Evolutionary conservation across 2,113 vertebrate genomes (phyloP).

Genomic region (Syngnathus scovelli): DNA sequence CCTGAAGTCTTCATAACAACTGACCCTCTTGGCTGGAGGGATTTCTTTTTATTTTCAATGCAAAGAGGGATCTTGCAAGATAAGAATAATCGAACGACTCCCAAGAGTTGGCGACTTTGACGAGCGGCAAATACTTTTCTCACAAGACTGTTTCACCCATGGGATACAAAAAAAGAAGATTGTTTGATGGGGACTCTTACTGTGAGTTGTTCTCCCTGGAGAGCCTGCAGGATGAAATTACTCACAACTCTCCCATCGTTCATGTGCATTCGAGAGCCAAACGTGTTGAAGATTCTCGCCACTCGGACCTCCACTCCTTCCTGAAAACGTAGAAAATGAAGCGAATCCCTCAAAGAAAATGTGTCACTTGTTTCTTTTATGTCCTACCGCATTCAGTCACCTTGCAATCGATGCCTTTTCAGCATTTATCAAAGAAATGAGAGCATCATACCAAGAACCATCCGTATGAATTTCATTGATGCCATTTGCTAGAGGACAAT

Average conservation of each 20-base stretch:
- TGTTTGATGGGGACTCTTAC: slow-evolving; percentile 63
- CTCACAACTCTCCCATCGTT: slow-evolving; percentile 98
- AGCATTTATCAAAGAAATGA: not conserved
- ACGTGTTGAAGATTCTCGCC: slow-evolving; percentile 97
- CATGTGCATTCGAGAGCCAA: slow-evolving; percentile 98
- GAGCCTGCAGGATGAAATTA: slow-evolving; percentile 97
- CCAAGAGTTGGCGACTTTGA: no score
- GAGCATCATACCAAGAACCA: not conserved
- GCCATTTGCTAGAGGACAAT: not conserved
- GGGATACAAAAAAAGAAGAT: not conserved
- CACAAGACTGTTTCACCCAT: not conserved
- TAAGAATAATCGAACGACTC: no score
- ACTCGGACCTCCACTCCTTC: slow-evolving; percentile 97
- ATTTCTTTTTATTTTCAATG: no score
- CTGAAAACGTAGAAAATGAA: slow-evolving; percentile 58
- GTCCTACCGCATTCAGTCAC: not conserved
- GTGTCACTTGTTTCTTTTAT: not conserved
- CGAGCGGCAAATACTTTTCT: no score
- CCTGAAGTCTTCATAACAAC: no score
- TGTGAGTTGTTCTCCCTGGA: slow-evolving; percentile 93
- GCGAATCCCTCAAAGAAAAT: no score
- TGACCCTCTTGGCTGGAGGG: no score
- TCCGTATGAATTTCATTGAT: not conserved
- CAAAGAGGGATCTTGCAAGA: no score
- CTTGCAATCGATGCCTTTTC: not conserved